Base-by-base conservation (phyloP, 2,113 vertebrate genomes). In the Sturnira hondurensis region DNA sequence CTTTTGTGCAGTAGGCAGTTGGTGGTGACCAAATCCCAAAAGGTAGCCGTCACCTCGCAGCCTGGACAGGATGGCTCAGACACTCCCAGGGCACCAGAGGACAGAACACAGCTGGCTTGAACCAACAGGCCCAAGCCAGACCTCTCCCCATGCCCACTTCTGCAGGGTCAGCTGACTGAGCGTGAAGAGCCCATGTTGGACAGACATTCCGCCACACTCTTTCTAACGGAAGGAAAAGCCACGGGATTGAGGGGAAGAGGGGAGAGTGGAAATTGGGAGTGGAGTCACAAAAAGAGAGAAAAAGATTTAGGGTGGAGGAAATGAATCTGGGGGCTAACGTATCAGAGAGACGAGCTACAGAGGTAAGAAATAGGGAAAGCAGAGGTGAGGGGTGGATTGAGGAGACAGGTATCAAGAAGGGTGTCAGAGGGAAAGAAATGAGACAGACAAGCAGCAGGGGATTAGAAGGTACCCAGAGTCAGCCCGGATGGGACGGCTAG, bases 281-380 rank as follows among this genome's bases (percentile, higher is more conserved):
- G 41, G 56, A 83, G 22, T 13, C 61, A 86, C 56, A 92, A 89
- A 63, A 67, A 61, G 93, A 61, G 93, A 88, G 12, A 52, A 86
- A 45, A 73, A 36, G 28, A 56, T 16, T 85, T 68, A 3, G 17
- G 63, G 77, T 70, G 3, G 70, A 81, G 67, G 91, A 61, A 92
- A 1, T 33, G 33, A 77, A 15, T 67, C 20, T 76, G 63, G 6
- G 63, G 22, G 22, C 56, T 36, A 54, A 86, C 65, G 24, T 54
- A 58, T 36, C 31, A 36, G n/a, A 83, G 45, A 28, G 14, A 68
- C 38, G 4, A 67, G 20, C 0, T 0, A 22, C 0, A 16, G 6
- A 38, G 54, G 70, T 9, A 68, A 70, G 26, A n/a, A 65, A 22
- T 0, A 84, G 8, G 3, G 11, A 43, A 4, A 17, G 17, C 0